Base-by-base conservation (phyloP, 2,113 vertebrate genomes). In the Pedetes capensis region DNA sequence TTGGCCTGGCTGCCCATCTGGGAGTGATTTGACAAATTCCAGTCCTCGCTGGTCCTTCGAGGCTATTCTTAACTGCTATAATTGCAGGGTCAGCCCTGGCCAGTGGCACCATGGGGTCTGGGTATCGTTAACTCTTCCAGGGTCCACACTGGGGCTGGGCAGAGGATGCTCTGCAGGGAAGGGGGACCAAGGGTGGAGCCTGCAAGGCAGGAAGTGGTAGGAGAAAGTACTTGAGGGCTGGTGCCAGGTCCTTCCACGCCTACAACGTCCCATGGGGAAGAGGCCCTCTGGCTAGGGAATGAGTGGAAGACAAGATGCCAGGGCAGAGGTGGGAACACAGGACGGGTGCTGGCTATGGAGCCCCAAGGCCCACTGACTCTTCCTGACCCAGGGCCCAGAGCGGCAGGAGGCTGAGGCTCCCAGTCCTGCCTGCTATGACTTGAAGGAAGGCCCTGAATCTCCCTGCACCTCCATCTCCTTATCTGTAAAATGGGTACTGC, bases 31-130 rank as follows among this genome's bases (percentile, higher is more conserved):
- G 3, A 71, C 97, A n/a, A 95, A 95, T 95, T 97, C 96, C 32
- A 89, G 87, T 22, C 39, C 90, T 91, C 4, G 0, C 78, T 44
- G 88, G 97, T 49, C 87, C 97, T 87, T 16, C 61, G 0, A 89
- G 81, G 95, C 93, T 98, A 98, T 98, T 98, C 98, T 98, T 98
- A 98, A 97, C 94, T 13, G 29, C 68, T n/a, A 0, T 93, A 98
- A 98, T 98, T 98, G 97, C 51, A 59, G 11, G 96, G 96, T 96
- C 97, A 96, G 96, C 91, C 72, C 10, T n/a, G 23, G 88, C 47
- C 10, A 55, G 96, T 72, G 8, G 91, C 51, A 95, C 96, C 91
- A 2, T 59, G 84, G 94, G 94, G 94, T 95, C 95, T 97, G 95
- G 91, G 94, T 82, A 93, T 82, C 42, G 1, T 96, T 96, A 93